A percentile compares a stretch with the other conserved stretches of the same genome.
Evolutionary conservation across 1,140 invertebrate genomes (phyloP).

Genomic region (Calliopsis andreniformis): DNA sequence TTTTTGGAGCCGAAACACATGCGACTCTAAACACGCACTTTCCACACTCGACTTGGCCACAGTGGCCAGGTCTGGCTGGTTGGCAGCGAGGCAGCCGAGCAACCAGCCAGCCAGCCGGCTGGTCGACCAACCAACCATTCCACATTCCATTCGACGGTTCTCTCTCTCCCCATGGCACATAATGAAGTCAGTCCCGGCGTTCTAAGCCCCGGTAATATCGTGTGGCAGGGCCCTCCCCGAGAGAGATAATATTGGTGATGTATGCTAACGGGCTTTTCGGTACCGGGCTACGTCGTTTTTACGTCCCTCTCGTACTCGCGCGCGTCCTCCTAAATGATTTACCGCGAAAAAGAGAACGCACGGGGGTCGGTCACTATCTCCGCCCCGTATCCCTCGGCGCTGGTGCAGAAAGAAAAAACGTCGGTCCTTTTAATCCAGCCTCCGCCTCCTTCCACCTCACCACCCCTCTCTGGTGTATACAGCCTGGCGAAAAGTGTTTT

Average conservation of each 20-base stretch:
- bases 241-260: slow-evolving; percentile 80
- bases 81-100: slow-evolving; percentile 35
- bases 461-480: slow-evolving; percentile 30
- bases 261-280: slow-evolving; percentile 78
- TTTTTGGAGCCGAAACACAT: slow-evolving; percentile 13
- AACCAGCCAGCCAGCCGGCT: slow-evolving; percentile 52
- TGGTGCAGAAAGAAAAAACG: slow-evolving; percentile 55
- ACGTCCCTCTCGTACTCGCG: slow-evolving; percentile 63
- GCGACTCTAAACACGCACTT: slow-evolving; percentile 46
- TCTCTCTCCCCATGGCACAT: slow-evolving; percentile 66
- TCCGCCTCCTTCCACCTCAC: no score
- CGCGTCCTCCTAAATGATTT: slow-evolving; percentile 75
- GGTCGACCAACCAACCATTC: slow-evolving; percentile 72
- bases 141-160: slow-evolving; percentile 76
- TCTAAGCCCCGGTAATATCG: slow-evolving; percentile 79
- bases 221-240: slow-evolving; percentile 68
- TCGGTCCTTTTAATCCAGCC: slow-evolving; percentile 66
- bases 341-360: slow-evolving; percentile 59
- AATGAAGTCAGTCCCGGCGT: slow-evolving; percentile 78
- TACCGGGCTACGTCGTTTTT: slow-evolving; percentile 63
- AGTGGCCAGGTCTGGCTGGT: slow-evolving; percentile 8
- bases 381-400: not conserved
- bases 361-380: slow-evolving; percentile 43
- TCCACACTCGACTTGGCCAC: slow-evolving; percentile 27
- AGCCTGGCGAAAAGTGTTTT: slow-evolving; percentile 56